These are phyloP conservation scores for Chelon auratus DNA, from an alignment of 2,797 vertebrate species.

Conservation along the genomic window DNA sequence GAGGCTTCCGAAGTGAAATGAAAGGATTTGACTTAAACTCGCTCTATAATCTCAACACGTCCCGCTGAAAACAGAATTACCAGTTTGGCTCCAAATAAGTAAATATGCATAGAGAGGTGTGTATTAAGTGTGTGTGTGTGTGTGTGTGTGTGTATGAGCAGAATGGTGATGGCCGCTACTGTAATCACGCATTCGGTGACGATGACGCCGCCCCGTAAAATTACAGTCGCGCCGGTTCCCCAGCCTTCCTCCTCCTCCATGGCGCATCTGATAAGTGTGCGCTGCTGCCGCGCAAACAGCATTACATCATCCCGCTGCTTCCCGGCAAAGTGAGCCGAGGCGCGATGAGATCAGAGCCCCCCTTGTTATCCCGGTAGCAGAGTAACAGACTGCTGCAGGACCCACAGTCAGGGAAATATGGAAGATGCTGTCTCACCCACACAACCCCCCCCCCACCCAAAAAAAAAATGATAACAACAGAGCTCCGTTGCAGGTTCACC, in stretches of 20 bases:
- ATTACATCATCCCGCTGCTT: constrained; percentile 85
- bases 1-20: not conserved
- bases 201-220: constrained; percentile 50
- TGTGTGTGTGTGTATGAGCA: not conserved
- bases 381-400: constrained; percentile 72
- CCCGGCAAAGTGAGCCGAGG: constrained; percentile 74
- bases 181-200: constrained; percentile 58
- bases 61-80: not conserved
- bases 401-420: constrained; percentile 58
- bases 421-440: constrained; percentile 61
- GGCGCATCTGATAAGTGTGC: constrained; percentile 73
- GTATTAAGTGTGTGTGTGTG: not conserved
- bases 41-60: constrained; percentile 1
- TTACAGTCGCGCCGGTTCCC: constrained; percentile 30
- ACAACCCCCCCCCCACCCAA: constrained; percentile 5
- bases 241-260: constrained; percentile 25
- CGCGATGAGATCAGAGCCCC: constrained; percentile 77
- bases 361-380: constrained; percentile 68
- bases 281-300: constrained; percentile 69
- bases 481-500: constrained; percentile 67
- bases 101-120: too few relatives aligned
- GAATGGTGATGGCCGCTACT: constrained; percentile 17
- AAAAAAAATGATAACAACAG: constrained; percentile 21
- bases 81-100: not conserved
- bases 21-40: constrained; percentile 1